Conservation (phyloP, 2,797 vertebrate genomes). For the Acrossocheilus fasciatus region DNA sequence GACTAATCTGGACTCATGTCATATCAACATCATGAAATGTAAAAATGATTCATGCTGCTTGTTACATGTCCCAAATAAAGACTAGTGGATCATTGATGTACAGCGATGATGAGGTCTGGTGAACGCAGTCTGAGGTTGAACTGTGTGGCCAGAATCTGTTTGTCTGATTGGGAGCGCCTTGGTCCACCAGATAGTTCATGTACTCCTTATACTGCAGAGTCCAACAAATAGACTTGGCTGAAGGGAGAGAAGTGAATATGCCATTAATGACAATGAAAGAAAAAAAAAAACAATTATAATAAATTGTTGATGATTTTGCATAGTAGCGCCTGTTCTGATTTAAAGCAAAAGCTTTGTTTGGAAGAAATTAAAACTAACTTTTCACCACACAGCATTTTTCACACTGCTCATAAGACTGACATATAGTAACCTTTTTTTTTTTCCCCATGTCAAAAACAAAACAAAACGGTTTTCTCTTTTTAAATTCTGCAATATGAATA, state of each 20-base stretch:
- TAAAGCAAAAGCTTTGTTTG: not conserved
- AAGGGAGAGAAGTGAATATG: not conserved
- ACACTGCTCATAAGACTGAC: not conserved
- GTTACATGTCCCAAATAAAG: not conserved
- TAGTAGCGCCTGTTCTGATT: not conserved
- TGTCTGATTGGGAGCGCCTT: conserved; percentile 82
- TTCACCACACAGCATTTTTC: not conserved
- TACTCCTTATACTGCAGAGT: conserved; percentile 80
- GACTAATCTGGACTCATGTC: not conserved
- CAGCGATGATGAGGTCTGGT: conserved; percentile 84
- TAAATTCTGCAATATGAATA: not conserved
- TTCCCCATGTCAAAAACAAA: not conserved
- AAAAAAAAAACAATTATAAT: not conserved
- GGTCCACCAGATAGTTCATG: conserved; percentile 85
- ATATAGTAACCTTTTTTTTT: too few relatives aligned
- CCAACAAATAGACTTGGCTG: conserved; percentile 76
- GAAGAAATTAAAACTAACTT: not conserved
- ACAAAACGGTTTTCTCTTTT: not conserved
- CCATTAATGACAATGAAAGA: not conserved
- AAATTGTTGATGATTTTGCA: not conserved
- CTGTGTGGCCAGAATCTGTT: conserved; percentile 85
- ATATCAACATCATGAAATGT: not conserved
- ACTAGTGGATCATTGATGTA: conserved; percentile 57
- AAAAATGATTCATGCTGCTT: not conserved
- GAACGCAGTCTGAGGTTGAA: conserved; percentile 87